Percentiles rank a stretch among this genome's conserved stretches.
phyloP scores from a whole-genome alignment of 2,113 vertebrate genomes.

The Platysteira castanea region DNA sequence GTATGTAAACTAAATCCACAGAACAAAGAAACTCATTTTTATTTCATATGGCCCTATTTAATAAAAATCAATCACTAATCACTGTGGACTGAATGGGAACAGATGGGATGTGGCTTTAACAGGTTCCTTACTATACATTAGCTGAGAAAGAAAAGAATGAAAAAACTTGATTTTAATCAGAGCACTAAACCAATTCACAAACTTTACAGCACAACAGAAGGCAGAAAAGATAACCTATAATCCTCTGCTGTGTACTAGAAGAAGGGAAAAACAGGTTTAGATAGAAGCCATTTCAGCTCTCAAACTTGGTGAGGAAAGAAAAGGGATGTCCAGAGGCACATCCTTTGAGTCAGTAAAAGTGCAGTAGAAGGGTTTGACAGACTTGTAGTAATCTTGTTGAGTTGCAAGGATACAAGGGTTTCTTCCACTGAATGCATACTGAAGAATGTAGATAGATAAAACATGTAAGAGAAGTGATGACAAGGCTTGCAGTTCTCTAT shows the following conservation, averaged over 20 bases:
- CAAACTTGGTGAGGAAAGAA: neutral
- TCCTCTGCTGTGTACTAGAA: neutral
- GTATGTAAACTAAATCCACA: neutral
- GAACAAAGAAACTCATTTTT: conserved; percentile 7
- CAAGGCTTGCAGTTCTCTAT: neutral
- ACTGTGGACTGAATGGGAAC: conserved; percentile 11
- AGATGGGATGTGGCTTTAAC: neutral
- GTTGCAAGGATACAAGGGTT: neutral
- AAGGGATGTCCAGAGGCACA: neutral
- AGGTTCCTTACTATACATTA: conserved; percentile 19
- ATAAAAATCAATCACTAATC: conserved; percentile 16
- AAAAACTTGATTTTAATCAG: conserved; percentile 40
- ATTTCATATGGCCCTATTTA: conserved; percentile 11
- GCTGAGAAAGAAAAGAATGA: conserved; percentile 29
- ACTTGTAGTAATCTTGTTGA: neutral
- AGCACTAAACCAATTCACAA: conserved; percentile 25
- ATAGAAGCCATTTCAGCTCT: neutral
- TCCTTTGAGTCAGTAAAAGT: neutral
- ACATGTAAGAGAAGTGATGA: neutral
- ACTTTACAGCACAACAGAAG: conserved; percentile 17
- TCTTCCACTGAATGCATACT: neutral
- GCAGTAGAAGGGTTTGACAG: neutral
- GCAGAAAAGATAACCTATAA: conserved; percentile 12
- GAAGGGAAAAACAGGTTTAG: neutral
- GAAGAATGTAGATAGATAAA: neutral